A percentile compares a stretch with the other conserved stretches of the same genome.
These are phyloP conservation scores for Columbina picui DNA, from an alignment of 2,113 vertebrate species.

Conservation along the genomic window DNA sequence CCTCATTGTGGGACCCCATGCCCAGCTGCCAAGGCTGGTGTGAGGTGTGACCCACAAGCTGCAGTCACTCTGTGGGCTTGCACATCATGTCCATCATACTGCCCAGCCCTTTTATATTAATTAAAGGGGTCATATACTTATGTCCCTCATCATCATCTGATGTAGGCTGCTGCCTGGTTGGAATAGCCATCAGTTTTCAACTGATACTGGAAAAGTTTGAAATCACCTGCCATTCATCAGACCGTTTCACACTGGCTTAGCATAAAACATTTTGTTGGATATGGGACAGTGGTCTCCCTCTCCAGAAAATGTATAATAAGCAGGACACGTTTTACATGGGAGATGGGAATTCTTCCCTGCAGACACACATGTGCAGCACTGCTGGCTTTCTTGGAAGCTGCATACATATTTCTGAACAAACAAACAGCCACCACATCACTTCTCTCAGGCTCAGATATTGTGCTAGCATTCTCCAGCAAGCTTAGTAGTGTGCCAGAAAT, in stretches of 20 bases:
- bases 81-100: accelerated
- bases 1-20: accelerated
- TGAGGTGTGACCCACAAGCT: background rate
- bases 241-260: background rate
- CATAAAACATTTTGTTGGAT: background rate
- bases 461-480: background rate
- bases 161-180: background rate
- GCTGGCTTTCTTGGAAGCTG: slow-evolving; percentile 32
- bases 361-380: background rate
- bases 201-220: background rate
- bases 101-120: background rate
- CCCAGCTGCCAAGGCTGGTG: accelerated
- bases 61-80: background rate
- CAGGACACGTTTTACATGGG: background rate
- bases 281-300: background rate
- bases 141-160: background rate
- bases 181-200: background rate
- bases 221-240: background rate
- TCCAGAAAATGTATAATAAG: background rate
- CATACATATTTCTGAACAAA: background rate
- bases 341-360: background rate
- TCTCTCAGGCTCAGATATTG: background rate
- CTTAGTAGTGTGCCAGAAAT: background rate
- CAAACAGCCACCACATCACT: background rate
- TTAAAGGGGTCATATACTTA: background rate